Base-by-base conservation (phyloP, 1,140 invertebrate species). In the Drosophila repletoides region DNA sequence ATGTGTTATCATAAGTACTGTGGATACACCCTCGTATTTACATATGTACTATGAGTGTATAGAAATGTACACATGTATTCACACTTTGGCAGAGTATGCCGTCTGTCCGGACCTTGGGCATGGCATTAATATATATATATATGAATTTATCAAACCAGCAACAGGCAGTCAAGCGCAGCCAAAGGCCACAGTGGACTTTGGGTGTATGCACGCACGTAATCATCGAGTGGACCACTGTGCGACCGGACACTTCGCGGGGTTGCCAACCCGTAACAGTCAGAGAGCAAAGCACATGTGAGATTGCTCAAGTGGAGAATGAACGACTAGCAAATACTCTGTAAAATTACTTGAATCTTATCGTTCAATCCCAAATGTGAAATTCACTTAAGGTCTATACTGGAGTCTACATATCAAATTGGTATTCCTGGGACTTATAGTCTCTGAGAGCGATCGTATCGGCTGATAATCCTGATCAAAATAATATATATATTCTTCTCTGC, bases 111-210 rank as follows among this genome's bases (percentile, higher is more conserved):
- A 33, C 29, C 34, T 38, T 73, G 28, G 51, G 15, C 33, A 55
- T 59, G 60, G 19, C 56, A 51, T 31, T 56, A 65, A 45, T 19
- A 36, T 49, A 15, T 43, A 9, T 26, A 38, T 34, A 59, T 53
- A 61, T 68, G 21, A 38, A 68, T 76, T 80, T 80, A 80, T 80
- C 56, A 80, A 76, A 67, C 67, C 60, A 67, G 31, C 24, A n/a
- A n/a, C n/a, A 36, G 38, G 6, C 59, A 61, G 51, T 29, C 22
- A 49, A 65, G 60, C 53, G 56, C 68, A 63, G 65, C 43, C 66
- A 80, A 61, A 66, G 51, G 33, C 31, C 61, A 31, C 36, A 38
- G 36, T 65, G 68, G 77, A 83, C 76, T 81, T 72, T 81, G 76
- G 63, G 69, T 61, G 33, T 48, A 60, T 10, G 28, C 58, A 72